phyloP scores from a whole-genome alignment of 2,113 vertebrate species.

The Phalacrocorax brasilianus region DNA sequence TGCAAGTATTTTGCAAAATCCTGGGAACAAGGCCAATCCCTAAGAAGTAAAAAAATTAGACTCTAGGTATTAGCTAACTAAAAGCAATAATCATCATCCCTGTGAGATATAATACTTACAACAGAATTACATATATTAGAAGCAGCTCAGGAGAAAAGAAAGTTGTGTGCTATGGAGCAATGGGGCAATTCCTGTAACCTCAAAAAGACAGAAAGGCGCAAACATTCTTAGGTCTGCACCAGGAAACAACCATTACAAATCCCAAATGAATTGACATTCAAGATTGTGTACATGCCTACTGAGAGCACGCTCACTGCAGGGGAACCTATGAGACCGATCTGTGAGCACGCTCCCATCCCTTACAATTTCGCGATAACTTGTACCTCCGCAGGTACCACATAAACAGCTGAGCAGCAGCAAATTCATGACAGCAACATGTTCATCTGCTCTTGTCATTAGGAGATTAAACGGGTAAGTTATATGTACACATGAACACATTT shows the following conservation, averaged over 20 bases:
- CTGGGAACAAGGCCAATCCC: conserved; percentile 38
- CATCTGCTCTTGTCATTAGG: background rate
- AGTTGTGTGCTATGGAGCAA: background rate
- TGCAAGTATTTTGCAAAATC: conserved; percentile 58
- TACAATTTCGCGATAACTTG: background rate
- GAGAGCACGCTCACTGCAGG: background rate
- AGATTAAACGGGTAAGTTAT: background rate
- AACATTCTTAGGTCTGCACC: background rate
- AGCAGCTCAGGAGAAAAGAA: background rate
- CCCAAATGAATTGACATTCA: background rate
- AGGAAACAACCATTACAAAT: background rate
- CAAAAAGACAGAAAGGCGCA: background rate
- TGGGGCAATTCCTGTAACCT: background rate
- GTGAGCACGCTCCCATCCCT: background rate
- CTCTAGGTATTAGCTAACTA: conserved; percentile 1
- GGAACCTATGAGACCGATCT: background rate
- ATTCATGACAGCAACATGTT: background rate
- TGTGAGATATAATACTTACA: background rate
- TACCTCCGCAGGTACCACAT: background rate
- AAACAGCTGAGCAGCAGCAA: background rate
- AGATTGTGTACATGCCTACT: background rate
- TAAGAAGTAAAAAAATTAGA: background rate
- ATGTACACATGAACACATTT: background rate
- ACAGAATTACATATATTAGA: background rate
- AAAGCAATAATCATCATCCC: background rate